Evolutionary conservation across 1,140 invertebrate species (phyloP).

Genomic region (Dendrolimus punctatus): DNA sequence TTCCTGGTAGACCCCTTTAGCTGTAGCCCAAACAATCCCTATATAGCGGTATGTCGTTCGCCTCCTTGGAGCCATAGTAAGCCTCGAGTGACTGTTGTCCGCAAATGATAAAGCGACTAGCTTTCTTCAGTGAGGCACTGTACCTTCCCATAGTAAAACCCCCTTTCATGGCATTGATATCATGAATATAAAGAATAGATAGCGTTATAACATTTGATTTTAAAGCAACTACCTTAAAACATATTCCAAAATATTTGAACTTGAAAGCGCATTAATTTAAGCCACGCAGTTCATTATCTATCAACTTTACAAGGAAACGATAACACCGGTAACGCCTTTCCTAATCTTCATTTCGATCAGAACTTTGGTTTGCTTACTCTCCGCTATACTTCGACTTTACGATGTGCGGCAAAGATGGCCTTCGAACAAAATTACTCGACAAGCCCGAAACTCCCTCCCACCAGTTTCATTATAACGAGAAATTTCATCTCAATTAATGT

Average conservation of each 20-base stretch:
- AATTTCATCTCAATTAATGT: conserved; percentile 69
- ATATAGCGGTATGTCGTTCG: conserved; percentile 24
- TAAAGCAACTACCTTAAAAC: no score
- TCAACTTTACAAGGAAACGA: conserved; percentile 44
- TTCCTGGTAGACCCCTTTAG: conserved; percentile 22
- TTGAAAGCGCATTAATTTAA: conserved; percentile 21
- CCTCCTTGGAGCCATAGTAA: conserved; percentile 34
- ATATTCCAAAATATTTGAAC: no score
- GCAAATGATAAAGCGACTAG: conserved; percentile 53
- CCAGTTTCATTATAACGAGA: conserved; percentile 56
- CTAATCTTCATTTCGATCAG: conserved; percentile 54
- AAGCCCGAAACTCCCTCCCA: conserved; percentile 19
- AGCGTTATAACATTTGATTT: no score
- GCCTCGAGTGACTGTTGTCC: conserved; percentile 47
- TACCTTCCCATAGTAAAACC: conserved; percentile 19
- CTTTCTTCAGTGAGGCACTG: conserved; percentile 29
- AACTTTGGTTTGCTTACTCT: conserved; percentile 53
- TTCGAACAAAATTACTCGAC: conserved; percentile 48
- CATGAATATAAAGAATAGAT: no score
- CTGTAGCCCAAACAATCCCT: conserved; percentile 23
- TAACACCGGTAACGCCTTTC: conserved; percentile 43
- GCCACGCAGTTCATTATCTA: conserved; percentile 6
- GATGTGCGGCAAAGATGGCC: conserved; percentile 36
- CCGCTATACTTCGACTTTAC: conserved; percentile 37
- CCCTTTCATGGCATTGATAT: not conserved